phyloP scores from a whole-genome alignment of 2,797 vertebrate genomes.

The Pangasius djambal region DNA sequence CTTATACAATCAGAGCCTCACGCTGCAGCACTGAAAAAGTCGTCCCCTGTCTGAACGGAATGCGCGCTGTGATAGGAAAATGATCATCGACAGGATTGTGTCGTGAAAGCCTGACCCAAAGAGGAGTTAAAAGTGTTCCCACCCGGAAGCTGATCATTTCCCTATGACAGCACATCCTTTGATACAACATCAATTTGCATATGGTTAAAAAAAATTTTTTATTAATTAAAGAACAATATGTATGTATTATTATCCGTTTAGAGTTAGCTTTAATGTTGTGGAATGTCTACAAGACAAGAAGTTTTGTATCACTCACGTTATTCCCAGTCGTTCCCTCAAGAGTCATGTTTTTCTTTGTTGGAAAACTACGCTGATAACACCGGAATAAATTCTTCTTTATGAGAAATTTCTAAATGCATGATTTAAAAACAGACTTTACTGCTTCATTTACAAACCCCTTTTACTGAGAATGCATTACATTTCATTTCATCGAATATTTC shows the following conservation, averaged over 20 bases:
- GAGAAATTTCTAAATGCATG: background rate
- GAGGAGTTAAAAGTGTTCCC: no score
- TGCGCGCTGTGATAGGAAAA: background rate
- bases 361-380: no score
- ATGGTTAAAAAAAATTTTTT: no score
- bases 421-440: background rate
- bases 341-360: background rate
- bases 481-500: background rate
- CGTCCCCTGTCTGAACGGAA: no score
- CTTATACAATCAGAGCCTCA: background rate
- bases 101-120: no score
- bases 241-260: background rate
- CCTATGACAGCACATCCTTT: no score
- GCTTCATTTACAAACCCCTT: background rate
- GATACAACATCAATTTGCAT: no score
- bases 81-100: background rate
- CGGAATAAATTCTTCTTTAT: background rate
- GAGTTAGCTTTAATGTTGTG: background rate
- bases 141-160: no score
- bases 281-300: background rate
- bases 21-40: background rate
- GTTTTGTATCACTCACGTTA: no score
- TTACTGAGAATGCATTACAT: background rate
- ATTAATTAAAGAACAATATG: background rate
- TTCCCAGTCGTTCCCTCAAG: background rate